A percentile compares a stretch with the other conserved stretches of the same genome.
Evolutionary conservation across 2,888 invertebrate genomes (phyloP).

Genomic region (Mesorhabditis sp.): DNA sequence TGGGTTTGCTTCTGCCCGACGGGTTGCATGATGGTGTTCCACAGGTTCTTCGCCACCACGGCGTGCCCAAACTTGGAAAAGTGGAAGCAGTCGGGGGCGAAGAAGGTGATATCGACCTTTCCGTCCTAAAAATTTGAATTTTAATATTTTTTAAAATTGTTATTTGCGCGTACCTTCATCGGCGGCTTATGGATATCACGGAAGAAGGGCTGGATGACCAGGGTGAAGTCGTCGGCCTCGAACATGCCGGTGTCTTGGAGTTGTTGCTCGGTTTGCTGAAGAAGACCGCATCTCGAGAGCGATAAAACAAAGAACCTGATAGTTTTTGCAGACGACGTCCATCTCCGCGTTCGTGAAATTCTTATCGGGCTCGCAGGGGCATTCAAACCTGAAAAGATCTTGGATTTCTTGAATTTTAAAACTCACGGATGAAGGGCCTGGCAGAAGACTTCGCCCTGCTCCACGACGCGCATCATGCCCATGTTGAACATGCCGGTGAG

Average conservation of each 20-base stretch:
- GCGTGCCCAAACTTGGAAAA: conserved; percentile 29
- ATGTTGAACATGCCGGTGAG: conserved; percentile 42
- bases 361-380: conserved; percentile 32
- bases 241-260: conserved; percentile 27
- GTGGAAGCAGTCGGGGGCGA: conserved; percentile 39
- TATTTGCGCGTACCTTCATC: conserved; percentile 16
- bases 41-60: conserved; percentile 29
- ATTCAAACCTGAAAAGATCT: conserved; percentile 26
- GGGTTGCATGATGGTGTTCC: conserved; percentile 32
- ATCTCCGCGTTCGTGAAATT: conserved; percentile 33
- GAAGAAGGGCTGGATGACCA: conserved; percentile 42
- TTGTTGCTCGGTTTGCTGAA: conserved; percentile 25
- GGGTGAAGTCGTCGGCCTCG: conserved; percentile 37
- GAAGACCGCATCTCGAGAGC: not conserved
- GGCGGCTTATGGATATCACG: conserved; percentile 30
- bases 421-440: conserved; percentile 30
- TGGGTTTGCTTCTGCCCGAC: conserved; percentile 23
- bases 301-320: conserved; percentile 23
- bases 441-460: conserved; percentile 29
- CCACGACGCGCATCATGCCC: conserved; percentile 34
- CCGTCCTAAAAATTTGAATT: conserved; percentile 19
- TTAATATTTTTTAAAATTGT: not conserved
- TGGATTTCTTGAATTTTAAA: not conserved
- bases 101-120: conserved; percentile 30
- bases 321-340: conserved; percentile 28